These are phyloP conservation scores for Asobara japonica DNA, from an alignment of 1,140 invertebrate genomes.

Conservation along the genomic window DNA sequence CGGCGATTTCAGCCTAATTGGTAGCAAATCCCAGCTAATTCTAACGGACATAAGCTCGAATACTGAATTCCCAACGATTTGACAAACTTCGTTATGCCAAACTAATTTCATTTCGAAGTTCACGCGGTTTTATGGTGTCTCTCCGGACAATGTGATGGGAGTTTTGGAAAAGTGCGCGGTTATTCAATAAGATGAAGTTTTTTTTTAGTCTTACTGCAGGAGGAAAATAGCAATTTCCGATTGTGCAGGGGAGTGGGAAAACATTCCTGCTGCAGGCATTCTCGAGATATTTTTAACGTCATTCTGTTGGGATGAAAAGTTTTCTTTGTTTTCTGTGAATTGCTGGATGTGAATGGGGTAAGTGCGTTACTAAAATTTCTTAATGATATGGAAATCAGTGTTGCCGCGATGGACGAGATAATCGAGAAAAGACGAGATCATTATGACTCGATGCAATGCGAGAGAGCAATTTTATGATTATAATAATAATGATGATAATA, in stretches of 20 bases:
- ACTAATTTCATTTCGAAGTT: slow-evolving; percentile 1
- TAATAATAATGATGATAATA: too few relatives aligned
- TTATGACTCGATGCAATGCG: too few relatives aligned
- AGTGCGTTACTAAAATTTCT: too few relatives aligned
- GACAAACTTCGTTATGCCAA: background rate
- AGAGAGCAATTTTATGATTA: too few relatives aligned
- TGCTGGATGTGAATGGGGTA: too few relatives aligned
- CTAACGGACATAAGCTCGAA: background rate
- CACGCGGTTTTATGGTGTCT: background rate
- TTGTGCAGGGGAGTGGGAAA: background rate
- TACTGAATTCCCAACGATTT: background rate
- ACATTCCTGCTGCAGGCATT: too few relatives aligned
- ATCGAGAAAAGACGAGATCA: too few relatives aligned
- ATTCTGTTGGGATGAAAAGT: too few relatives aligned
- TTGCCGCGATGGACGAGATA: too few relatives aligned
- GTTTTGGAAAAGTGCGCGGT: background rate
- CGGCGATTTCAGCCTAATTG: slow-evolving; percentile 13
- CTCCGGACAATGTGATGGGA: background rate
- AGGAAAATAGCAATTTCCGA: background rate
- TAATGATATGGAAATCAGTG: too few relatives aligned
- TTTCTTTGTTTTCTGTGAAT: too few relatives aligned
- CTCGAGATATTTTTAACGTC: too few relatives aligned
- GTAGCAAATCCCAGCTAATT: background rate
- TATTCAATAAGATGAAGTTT: background rate
- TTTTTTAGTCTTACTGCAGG: background rate